These are phyloP conservation scores for Eurystomus gularis DNA, from an alignment of 2,113 vertebrate genomes.

Conservation along the genomic window DNA sequence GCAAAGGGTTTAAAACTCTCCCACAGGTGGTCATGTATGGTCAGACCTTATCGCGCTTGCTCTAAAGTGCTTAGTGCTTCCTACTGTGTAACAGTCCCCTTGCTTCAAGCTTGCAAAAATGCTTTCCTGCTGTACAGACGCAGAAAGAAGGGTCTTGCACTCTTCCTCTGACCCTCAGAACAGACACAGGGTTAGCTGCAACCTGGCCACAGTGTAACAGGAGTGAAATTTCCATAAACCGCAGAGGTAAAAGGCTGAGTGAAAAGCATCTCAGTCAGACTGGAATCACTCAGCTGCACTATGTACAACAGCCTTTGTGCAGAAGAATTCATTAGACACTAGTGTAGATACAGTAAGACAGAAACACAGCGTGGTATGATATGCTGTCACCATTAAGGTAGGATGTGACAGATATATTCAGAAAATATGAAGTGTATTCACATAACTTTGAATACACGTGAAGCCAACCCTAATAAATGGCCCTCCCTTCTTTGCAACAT, in stretches of 20 bases:
- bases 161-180: not conserved
- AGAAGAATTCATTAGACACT: constrained; percentile 38
- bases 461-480: not conserved
- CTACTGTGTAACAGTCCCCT: accelerated
- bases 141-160: not conserved
- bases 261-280: not conserved
- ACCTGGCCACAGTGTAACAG: not conserved
- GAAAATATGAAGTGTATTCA: constrained; percentile 24
- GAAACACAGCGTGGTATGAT: not conserved
- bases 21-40: accelerated
- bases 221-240: not conserved
- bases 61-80: not conserved
- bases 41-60: not conserved
- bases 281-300: not conserved
- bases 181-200: not conserved
- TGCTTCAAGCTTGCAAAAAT: not conserved
- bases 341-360: not conserved
- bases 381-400: constrained; percentile 42
- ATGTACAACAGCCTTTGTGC: constrained; percentile 27
- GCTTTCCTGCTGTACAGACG: not conserved
- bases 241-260: not conserved
- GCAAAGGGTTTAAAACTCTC: not conserved
- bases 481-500: not conserved
- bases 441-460: not conserved
- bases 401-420: constrained; percentile 28